Evolutionary conservation across 37 sponge, comb jelly and placozoan genomes (phyloP), one percentile per base, ranked within the genome.

Genomic region (Halichondria panicea): DNA sequence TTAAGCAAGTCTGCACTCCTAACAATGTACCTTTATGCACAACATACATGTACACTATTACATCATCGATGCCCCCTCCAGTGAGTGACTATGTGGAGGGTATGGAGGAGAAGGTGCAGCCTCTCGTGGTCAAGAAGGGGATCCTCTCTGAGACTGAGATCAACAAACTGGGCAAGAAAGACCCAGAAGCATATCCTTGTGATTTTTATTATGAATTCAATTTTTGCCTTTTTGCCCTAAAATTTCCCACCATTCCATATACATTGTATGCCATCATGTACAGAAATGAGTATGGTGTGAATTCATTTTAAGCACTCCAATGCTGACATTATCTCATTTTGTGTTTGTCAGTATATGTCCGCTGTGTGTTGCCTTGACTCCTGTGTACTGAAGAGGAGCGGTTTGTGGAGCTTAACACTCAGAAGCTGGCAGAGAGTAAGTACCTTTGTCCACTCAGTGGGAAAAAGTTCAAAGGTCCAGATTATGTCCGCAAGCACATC

Each of bases 391-490:
- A 90, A 50, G 85, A 88, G n/a, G 94, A 90, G 76, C 78, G 84
- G 53, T 95, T 98, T 43, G 66, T 98, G 33, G 82, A 95, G 21
- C 37, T 59, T 13, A 98, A 98, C 77, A 95, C 94, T 21, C 71
- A 95, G 70, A 88, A 95, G 74, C 44, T 93, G 50, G 76, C 85
- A 2, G 82, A 89, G 61, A 89, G 87, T 56, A 98, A 95, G 72
- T 98, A 88, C 76, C 87, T 92, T 13, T 98, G 99, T 80, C 99
- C 99, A 8, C 87, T 98, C 3, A 95, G 96, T 83, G 96, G 96
- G 1, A 98, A 98, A 65, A 98, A 98, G 79, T 98, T 98, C 59
- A 89, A 87, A 52, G 99, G 91, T 30, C 91, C 96, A 0, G 99
- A 98, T 77, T 98, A 88, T 87, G 96, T 98, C 35, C 64, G 82